These are phyloP conservation scores for Hipposideros armiger DNA, from an alignment of 2,113 vertebrate genomes.

Conservation along the genomic window DNA sequence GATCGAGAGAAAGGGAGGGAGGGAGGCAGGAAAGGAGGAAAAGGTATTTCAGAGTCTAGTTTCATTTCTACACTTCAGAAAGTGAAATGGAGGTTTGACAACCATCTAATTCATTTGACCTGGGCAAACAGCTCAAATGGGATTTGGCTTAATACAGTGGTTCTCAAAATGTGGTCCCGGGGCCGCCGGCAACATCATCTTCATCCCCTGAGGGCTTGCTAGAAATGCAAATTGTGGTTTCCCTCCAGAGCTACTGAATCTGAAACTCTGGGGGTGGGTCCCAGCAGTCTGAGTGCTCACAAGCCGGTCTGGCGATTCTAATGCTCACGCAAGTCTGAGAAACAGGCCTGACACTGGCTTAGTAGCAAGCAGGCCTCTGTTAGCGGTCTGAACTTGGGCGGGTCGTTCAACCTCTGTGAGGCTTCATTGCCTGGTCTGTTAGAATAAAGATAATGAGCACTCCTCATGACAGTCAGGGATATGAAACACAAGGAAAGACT, in stretches of 20 bases:
- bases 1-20: not conserved
- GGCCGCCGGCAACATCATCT: not conserved
- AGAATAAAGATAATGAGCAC: not conserved
- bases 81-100: conserved; percentile 24
- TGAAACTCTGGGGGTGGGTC: not conserved
- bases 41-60: not conserved
- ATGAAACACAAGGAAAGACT: not conserved
- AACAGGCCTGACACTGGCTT: not conserved
- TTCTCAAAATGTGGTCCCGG: not conserved
- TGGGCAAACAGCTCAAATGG: not conserved
- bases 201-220: not conserved
- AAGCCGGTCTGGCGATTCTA: not conserved
- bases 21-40: not conserved
- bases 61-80: conserved; percentile 9
- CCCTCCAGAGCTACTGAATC: not conserved
- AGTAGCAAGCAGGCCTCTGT: not conserved
- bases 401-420: not conserved
- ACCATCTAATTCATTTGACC: not conserved
- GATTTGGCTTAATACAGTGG: not conserved
- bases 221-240: not conserved
- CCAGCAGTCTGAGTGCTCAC: not conserved
- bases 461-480: not conserved
- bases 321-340: not conserved
- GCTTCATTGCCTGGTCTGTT: not conserved
- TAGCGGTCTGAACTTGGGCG: not conserved